phyloP scores from a whole-genome alignment of 2,888 invertebrate species.

The Eustalomyia histrio region DNA sequence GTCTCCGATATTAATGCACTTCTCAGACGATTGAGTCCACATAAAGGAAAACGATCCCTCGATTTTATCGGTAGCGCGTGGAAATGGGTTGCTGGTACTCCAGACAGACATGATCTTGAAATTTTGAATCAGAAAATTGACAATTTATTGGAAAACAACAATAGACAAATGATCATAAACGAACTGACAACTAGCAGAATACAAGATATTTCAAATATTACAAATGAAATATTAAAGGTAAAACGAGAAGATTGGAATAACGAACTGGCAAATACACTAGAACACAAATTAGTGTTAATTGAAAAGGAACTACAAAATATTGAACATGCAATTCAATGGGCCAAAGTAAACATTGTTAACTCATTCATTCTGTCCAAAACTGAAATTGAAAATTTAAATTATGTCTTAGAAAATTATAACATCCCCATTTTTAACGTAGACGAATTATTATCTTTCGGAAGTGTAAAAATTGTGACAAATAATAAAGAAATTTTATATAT shows the following conservation, averaged over 20 bases:
- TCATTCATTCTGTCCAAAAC: slow-evolving; percentile 1
- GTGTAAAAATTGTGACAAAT: not conserved
- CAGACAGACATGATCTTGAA: slow-evolving; percentile 49
- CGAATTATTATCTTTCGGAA: not conserved
- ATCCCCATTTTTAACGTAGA: slow-evolving; percentile 2
- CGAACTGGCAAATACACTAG: not conserved
- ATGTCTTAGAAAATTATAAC: not conserved
- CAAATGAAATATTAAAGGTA: not conserved
- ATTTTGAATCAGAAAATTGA: slow-evolving; percentile 50
- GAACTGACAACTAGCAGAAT: slow-evolving; percentile 33
- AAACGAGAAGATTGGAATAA: no score
- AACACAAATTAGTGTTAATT: slow-evolving; percentile 15
- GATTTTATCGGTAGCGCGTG: no score
- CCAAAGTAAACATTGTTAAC: slow-evolving; percentile 46
- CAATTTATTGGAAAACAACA: slow-evolving; percentile 55
- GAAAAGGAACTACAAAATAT: slow-evolving; percentile 50
- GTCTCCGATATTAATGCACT: not conserved
- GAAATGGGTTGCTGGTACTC: slow-evolving; percentile 24
- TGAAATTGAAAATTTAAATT: not conserved
- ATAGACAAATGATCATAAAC: slow-evolving; percentile 59
- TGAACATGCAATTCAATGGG: slow-evolving; percentile 54
- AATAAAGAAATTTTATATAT: slow-evolving; percentile 11
- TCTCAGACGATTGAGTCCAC: slow-evolving; percentile 1
- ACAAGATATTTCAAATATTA: not conserved
- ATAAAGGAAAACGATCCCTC: slow-evolving; percentile 1